Percentiles rank a stretch among this genome's conserved stretches.
Conservation (phyloP, 1,140 invertebrate species). For the Araneus ventricosus region DNA sequence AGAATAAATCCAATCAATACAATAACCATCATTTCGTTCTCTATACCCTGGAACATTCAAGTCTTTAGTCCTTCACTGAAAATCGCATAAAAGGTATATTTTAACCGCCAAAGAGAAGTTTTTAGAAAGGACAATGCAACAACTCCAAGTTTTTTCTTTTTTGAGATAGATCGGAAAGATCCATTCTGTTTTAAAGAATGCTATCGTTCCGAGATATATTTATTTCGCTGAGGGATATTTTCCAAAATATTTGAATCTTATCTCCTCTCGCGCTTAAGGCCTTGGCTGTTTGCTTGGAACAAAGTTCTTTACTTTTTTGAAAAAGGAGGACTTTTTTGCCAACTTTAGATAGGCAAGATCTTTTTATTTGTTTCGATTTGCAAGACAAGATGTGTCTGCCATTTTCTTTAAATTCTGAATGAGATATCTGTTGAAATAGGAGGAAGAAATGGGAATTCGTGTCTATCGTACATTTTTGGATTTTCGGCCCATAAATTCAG, state of each 20-base stretch:
- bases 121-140: not conserved
- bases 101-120: not conserved
- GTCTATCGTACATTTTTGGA: not conserved
- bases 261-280: not conserved
- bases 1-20: not conserved
- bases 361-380: not conserved
- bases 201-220: not conserved
- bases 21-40: not conserved
- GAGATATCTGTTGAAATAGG: no score
- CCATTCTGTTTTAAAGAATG: slow-evolving; percentile 9
- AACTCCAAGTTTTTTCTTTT: not conserved
- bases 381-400: no score
- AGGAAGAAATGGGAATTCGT: not conserved
- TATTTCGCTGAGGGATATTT: not conserved
- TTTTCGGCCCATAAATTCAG: not conserved
- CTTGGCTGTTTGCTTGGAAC: not conserved
- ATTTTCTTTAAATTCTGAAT: no score
- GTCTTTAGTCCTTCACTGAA: not conserved
- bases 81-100: not conserved
- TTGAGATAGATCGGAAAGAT: not conserved
- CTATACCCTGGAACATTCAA: not conserved
- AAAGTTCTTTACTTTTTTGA: not conserved
- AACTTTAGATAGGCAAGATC: not conserved
- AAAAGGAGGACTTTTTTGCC: not conserved
- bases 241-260: not conserved